Percentiles rank a stretch among this genome's conserved stretches.
phyloP scores from a whole-genome alignment of 2,888 invertebrate genomes.

The Quadroppia sp. region DNA sequence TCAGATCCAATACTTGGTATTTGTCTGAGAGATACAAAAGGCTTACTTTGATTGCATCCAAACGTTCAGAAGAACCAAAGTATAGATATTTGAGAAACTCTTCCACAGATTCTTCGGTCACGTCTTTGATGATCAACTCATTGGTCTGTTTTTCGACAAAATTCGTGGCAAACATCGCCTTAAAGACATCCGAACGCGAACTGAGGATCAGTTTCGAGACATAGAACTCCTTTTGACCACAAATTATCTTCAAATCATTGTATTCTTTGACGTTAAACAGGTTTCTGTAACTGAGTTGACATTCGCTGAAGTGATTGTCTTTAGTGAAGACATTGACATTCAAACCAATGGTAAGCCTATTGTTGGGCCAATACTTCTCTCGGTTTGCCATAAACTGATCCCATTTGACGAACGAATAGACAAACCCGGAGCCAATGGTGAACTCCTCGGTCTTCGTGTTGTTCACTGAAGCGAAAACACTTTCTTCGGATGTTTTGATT shows the following conservation, averaged over 20 bases:
- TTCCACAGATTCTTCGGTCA: neutral
- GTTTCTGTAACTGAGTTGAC: neutral
- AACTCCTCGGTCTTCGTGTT: too few relatives aligned
- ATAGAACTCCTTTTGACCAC: neutral
- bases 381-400: too few relatives aligned
- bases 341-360: too few relatives aligned
- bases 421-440: too few relatives aligned
- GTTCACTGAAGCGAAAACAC: too few relatives aligned
- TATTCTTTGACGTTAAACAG: neutral
- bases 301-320: too few relatives aligned
- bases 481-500: neutral
- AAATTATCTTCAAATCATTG: constrained; percentile 2
- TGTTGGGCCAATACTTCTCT: too few relatives aligned
- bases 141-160: neutral
- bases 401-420: too few relatives aligned
- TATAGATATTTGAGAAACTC: neutral
- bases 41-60: neutral
- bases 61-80: neutral
- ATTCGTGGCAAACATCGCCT: neutral
- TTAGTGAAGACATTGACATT: too few relatives aligned
- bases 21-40: neutral
- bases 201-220: neutral
- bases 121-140: neutral
- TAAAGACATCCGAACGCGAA: neutral
- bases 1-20: neutral